Evolutionary conservation across 1,140 invertebrate genomes (phyloP), one percentile per base, ranked within the genome.

Genomic region (Archivesica marissinica): DNA sequence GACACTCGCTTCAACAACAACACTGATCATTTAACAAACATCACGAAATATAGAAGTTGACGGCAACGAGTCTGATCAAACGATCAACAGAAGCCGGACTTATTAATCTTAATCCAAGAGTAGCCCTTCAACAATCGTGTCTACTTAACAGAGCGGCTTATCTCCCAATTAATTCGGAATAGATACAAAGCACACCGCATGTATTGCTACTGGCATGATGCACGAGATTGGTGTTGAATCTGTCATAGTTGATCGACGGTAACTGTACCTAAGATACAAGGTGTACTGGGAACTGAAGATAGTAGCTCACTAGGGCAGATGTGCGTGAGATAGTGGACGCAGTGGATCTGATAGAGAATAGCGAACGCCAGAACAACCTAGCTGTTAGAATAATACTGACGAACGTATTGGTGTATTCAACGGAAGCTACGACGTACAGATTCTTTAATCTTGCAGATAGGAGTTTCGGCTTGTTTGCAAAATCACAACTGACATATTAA

Each of bases 131-230:
- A 23, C 15, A 50, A 11, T 56, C 72, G 50, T 75, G 72, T 56
- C 52, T 75, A 35, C 28, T 75, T 52, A 52, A 75, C 25, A 20
- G 44, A 54, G 44, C 39, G 47, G 41, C 72, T 75, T 75, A 75
- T 75, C 72, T 23, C 38, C 15, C 50, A 75, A 75, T 75, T 75
- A 75, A 23, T 56, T 30, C 28, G 15, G 39, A 3, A n/a, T 30
- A 74, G 23, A 23, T 47, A 74, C 41, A 74, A 17, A 74, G 2
- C 11, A 25, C 20, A 30, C 23, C 47, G n/a, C 41, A 28, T 47
- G 41, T 47, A 74, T 74, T 47, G 28, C 15, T 13, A 15, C 41
- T 74, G 70, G 50, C 70, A 74, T 50, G 70, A 74, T 74, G 47
- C 70, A 74, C 50, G 70, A 20, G 47, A 9, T 11, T 52, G 30